Conservation (phyloP, 2,113 vertebrate genomes). For the Calyptomena viridis region DNA sequence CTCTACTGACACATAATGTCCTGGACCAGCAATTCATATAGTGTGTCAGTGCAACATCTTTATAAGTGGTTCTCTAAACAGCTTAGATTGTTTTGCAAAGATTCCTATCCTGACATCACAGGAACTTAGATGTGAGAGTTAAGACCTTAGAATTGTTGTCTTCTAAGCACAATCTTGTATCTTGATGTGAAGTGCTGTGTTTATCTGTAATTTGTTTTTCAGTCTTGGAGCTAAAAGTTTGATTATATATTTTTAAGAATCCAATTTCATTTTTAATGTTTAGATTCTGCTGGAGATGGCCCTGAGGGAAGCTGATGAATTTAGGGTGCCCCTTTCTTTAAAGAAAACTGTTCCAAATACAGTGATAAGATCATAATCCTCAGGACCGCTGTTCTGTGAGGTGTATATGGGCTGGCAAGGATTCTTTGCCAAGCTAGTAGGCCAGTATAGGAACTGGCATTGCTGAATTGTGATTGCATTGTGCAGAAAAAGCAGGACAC, state of each 20-base stretch:
- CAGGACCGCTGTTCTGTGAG: neutral
- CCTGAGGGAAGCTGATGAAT: too few species aligned
- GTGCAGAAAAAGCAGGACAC: neutral
- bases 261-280: neutral
- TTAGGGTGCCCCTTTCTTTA: neutral
- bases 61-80: neutral
- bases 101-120: fast-evolving
- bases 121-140: neutral
- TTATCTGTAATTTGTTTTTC: neutral
- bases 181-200: neutral
- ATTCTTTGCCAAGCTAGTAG: neutral
- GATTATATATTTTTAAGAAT: neutral
- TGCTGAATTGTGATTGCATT: neutral
- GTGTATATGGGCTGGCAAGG: neutral
- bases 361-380: neutral
- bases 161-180: neutral
- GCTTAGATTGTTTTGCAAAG: neutral
- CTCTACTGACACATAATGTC: neutral
- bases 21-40: neutral
- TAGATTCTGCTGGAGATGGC: neutral
- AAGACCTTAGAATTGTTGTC: neutral
- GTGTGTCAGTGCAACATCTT: neutral
- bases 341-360: neutral
- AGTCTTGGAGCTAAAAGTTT: neutral
- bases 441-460: neutral